Evolutionary conservation across 2,113 vertebrate genomes (phyloP), one percentile per base, ranked within the genome.

Genomic region (Pipa parva): DNA sequence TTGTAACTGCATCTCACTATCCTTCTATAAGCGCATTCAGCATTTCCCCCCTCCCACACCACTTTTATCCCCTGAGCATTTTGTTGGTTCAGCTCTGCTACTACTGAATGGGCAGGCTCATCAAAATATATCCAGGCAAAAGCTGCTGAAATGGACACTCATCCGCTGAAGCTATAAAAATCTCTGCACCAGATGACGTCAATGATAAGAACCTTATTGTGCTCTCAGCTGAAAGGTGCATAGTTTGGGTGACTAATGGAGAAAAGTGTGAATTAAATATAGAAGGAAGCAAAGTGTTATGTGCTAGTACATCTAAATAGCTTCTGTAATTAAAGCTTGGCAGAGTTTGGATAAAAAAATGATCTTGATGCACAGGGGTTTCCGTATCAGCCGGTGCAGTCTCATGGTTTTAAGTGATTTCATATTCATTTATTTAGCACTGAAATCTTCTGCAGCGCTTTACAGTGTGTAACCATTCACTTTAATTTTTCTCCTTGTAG

Each of bases 71-170:
- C 26, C 27, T 15, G 18, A 39, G 42, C 12, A 18, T 60, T 67
- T 59, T 69, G 56, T 46, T 69, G 56, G n/a, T 42, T 69, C 65
- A 69, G 65, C 65, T 69, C 31, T 24, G 57, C 17, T 69, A 24
- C 56, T 25, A 59, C 7, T 39, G 56, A 69, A 51, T 60, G 26
- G 55, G n/a, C 45, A 49, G 25, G 25, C 45, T 68, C 55, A 59
- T 68, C 24, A 59, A 31, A 42, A 42, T 26, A n/a, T 3, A 26
- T 12, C 6, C 21, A 15, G 18, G 45, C 45, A 29, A 15, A 28
- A 48, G 57, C 46, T 69, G 31, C 46, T 24, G 46, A 27, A 60
- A 52, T 52, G 56, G 56, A 42, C 65, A n/a, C 45, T 20, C n/a
- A 39, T 50, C 51, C 11, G 33, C 51, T 20, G 48, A 63, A 36